Base-by-base conservation (phyloP, 1,140 invertebrate genomes). In the Dendroctonus ponderosae region DNA sequence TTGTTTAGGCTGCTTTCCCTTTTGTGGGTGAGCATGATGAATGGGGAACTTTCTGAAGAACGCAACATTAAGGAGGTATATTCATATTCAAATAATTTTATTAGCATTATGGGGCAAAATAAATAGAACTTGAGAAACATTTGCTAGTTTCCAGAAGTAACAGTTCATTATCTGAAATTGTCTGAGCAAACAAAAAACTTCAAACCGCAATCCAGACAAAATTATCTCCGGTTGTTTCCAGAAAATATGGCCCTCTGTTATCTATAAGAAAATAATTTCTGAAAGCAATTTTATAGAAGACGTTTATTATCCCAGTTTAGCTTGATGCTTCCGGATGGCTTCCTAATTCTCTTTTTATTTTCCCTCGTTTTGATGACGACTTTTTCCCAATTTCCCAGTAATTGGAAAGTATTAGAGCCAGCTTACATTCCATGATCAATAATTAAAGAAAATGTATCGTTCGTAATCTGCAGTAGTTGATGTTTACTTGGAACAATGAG, bases 251-350 rank as follows among this genome's bases (percentile, higher is more conserved):
- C 60, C 49, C 6, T n/a, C 15, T 50, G 50, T 52, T 62, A 62
- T 62, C 60, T 62, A 62, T 62, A 62, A 52, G 60, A 62, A 62
- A 62, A 53, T 62, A 62, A 62, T 62, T 62, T 53, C 40, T 52
- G 50, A 15, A 62, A 62, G 60, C 60, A 62, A 62, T 62, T 62
- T 62, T 62, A 62, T 62, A 62, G 49, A 40, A 60, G 60, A 62
- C 60, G 50, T 62, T 62, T 53, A 53, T 62, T 62, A 62, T 62
- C 60, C 39, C 2, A 52, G 60, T 62, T 62, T 42, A 42, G 41
- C 49, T 62, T 62, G 60, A 62, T 62, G 50, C 50, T 44, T 39
- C 58, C 58, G 58, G 58, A 61, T 61, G 37, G 14, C 58, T 60
- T 61, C 46, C 26, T 40, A 62, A 53, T 62, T 51, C 50, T 42